Evolutionary conservation across 1,140 invertebrate species (phyloP), one percentile per base, ranked within the genome.

Genomic region (Sycobia sp.): DNA sequence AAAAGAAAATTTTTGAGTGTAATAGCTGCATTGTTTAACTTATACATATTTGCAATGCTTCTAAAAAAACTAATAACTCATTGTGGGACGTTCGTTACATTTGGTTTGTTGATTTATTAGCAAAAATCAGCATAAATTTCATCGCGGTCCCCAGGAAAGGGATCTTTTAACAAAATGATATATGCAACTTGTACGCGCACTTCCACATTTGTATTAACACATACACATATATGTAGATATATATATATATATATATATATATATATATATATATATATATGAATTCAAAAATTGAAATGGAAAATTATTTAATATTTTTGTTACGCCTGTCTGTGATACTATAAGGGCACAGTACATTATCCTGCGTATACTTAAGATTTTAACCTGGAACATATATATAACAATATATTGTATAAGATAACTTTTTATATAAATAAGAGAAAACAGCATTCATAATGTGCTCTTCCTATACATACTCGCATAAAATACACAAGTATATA

Each of bases 321-420:
- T 76, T 76, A 76, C 72, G 72, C 73, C 75, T 76, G 74, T 76
- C 75, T 76, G 75, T 76, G 75, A 76, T 76, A 76, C 74, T 69
- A 73, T 74, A 74, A 73, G 75, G 75, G 75, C 74, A 77, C 75
- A 77, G 75, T 76, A 75, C 66, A 70, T 68, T 67, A 74, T 65
- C 69, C 73, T 77, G 68, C 76, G 74, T 68, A 73, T 75, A 58
- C 47, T 57, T 57, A 64, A 57, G 62, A 56, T 64, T 43, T 57
- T 65, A 61, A 64, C 16, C 36, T 39, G 11, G 25, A 51, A 34
- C 20, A 5, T 36, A 5, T 36, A 47, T 27, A 50, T 14, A 43
- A 38, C n/a, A 20, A 11, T n/a, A 36, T 44, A 61, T 43, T 57
- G 25, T 51, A 46, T 46, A 63, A 51, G 34, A 27, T 41, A 56